Base-by-base conservation (phyloP, 1,140 invertebrate genomes). In the Archivesica marissinica region DNA sequence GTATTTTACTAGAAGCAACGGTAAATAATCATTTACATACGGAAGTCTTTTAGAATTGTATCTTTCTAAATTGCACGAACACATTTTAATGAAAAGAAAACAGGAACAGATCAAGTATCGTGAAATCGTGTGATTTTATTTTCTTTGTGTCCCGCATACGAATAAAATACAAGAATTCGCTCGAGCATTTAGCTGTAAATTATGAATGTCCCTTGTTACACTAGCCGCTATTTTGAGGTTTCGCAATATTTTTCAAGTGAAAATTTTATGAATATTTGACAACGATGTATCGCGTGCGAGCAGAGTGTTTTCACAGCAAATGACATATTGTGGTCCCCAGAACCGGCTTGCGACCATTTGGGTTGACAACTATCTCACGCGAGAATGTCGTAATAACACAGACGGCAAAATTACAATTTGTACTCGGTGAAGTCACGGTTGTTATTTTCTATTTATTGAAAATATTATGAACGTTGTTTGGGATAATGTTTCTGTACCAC, bases 1-100 rank as follows among this genome's bases (percentile, higher is more conserved):
- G 41, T 44, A 72, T 13, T 72, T 33, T 28, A 72, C 41, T 23
- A 17, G 68, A 72, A 23, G 68, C 15, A 50, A 33, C 68, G 23
- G 68, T 72, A 72, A 72, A 72, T 50, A 72, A 72, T 44, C 30
- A 72, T 72, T 72, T 72, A 72, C 68, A 72, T 72, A 72, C n/a
- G 68, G 68, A 72, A 72, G n/a, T 17, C 44, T 52, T 72, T 72
- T 28, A 50, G 38, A 17, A 50, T 52, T 44, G 39, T 28, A 23
- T 72, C 23, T 33, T 44, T 28, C 25, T 17, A 23, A 72, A 50
- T 72, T 3, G 41, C 41, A 11, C 25, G 44, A 25, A 72, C 17
- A 17, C 41, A 33, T 13, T 13, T 47, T 52, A 50, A 72, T 72
- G 39, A 28, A 72, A 72, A 72, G 68, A 72, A 72, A 72, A 72